These are phyloP conservation scores for Ctenomys sociabilis DNA, from an alignment of 2,113 vertebrate species.

Conservation along the genomic window DNA sequence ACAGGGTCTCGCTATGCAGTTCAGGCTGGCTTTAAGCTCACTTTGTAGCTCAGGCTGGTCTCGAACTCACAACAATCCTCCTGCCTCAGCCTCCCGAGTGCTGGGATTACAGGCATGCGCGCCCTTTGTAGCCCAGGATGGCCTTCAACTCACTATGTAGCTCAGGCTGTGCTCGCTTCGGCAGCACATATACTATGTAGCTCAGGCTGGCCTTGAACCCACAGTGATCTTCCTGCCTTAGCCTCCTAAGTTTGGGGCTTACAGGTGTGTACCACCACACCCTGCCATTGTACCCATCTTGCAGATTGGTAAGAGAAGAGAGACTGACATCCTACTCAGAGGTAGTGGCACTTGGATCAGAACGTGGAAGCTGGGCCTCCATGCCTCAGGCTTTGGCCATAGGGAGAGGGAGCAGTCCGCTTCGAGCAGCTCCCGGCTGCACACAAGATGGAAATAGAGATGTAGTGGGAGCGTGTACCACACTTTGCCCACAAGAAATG, in stretches of 20 bases:
- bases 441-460: conserved; percentile 51
- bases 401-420: neutral
- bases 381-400: neutral
- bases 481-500: conserved; percentile 75
- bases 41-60: neutral
- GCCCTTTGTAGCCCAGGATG: no score
- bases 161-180: no score
- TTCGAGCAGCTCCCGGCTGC: neutral
- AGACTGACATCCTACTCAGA: neutral
- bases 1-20: no score
- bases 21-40: no score
- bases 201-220: neutral
- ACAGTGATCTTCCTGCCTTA: neutral
- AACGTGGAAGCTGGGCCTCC: neutral
- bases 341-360: neutral
- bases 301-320: neutral
- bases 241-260: neutral
- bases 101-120: neutral
- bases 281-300: conserved; percentile 24
- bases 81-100: neutral
- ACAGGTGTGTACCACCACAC: neutral
- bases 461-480: conserved; percentile 9
- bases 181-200: no score
- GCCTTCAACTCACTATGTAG: no score
- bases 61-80: neutral